Base-by-base conservation (phyloP, 2,113 vertebrate genomes). In the Eira barbara region DNA sequence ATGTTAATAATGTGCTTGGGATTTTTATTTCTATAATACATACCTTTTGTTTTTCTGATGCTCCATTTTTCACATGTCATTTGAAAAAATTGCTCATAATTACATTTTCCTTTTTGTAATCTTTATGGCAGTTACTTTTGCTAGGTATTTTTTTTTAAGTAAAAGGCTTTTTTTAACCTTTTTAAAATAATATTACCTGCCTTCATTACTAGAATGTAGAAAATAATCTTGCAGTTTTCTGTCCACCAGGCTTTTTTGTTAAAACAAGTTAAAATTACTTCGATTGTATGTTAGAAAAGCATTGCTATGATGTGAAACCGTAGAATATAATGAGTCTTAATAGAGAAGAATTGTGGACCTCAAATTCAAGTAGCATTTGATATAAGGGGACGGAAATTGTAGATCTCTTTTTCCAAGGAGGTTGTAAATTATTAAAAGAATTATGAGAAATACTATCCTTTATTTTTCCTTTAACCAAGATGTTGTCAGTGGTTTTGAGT, bases 21-120 rank as follows among this genome's bases (percentile, higher is more conserved):
- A n/a, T 94, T 98, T 98, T 98, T 94, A 79, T 97, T 98, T 93
- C 92, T 84, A 0, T 89, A 96, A 93, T 88, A 92, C 23, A 65
- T 65, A 71, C 15, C 89, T 89, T 82, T 81, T 92, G 42, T 87
- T 94, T 93, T 96, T 92, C 12, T 90, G 74, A 27, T 87, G 61
- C 67, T 93, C 67, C 63, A 29, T 81, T 97, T 97, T 98, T 97
- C 73, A 95, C n/a, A 34, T 83, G 6, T 69, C 67, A 88, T 88
- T 96, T 96, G 29, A 92, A 89, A 95, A 93, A 95, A 45, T 14
- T 76, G 36, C 63, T 97, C 42, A 80, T 88, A 85, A 73, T 74
- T 91, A n/a, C 7, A 73, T 93, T 98, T 97, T 94, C n/a, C 73
- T 71, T 96, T 97, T 97, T 59, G 9, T 94, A 95, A 84, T 94